Percentiles rank a stretch among this genome's conserved stretches.
These are phyloP conservation scores for Stictonetta naevosa DNA, from an alignment of 2,113 vertebrate genomes.

Conservation along the genomic window DNA sequence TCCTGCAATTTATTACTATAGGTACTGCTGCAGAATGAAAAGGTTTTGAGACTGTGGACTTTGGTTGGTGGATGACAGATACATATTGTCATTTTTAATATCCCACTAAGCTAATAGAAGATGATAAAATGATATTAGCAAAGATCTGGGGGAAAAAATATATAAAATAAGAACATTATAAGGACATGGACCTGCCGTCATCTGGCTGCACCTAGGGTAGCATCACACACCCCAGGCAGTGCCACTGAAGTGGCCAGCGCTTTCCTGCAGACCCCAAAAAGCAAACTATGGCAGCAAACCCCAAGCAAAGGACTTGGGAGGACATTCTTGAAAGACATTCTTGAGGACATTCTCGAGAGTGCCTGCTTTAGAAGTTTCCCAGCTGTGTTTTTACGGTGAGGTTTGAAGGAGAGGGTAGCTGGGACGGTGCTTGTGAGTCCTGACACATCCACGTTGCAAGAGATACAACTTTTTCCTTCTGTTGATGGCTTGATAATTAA, in stretches of 20 bases:
- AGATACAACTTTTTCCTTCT: background rate
- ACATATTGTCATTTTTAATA: background rate
- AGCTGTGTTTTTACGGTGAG: background rate
- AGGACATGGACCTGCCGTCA: background rate
- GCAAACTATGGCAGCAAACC: background rate
- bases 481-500: conserved; percentile 61
- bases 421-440: background rate
- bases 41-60: background rate
- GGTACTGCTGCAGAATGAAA: background rate
- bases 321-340: no score
- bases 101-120: background rate
- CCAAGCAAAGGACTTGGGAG: background rate
- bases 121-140: background rate
- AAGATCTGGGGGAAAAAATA: background rate
- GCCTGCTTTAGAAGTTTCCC: background rate
- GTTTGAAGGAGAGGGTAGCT: background rate
- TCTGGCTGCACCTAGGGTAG: background rate
- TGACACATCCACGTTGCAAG: background rate
- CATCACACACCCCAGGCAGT: rapidly evolving
- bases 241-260: background rate
- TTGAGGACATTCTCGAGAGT: background rate
- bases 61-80: background rate
- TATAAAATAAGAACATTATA: background rate
- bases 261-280: background rate
- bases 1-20: background rate